phyloP scores from a whole-genome alignment of 2,797 vertebrate genomes.

The Thripadectes ignobilis region DNA sequence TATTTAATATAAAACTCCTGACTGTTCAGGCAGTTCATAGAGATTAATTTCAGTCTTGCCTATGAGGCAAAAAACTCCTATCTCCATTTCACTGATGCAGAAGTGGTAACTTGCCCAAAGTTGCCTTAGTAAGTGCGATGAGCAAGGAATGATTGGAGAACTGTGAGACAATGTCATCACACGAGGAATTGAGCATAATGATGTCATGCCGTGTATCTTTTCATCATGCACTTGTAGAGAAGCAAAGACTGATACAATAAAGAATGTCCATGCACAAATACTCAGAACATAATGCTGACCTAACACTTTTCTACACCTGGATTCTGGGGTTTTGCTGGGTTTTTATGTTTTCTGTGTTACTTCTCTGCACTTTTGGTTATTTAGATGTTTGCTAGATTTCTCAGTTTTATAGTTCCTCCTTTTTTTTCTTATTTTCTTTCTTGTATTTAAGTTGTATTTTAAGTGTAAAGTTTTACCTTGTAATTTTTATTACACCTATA shows the following conservation, averaged over 20 bases:
- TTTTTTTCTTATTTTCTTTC: not conserved
- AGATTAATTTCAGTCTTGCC: conserved; percentile 21
- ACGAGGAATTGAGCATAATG: not conserved
- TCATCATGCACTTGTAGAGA: not conserved
- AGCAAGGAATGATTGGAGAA: not conserved
- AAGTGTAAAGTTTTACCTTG: not conserved
- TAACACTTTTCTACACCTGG: not conserved
- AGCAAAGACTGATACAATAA: not conserved
- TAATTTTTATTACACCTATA: not conserved
- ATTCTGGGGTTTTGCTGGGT: not conserved
- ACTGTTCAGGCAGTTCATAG: not conserved
- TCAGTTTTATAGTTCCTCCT: not conserved
- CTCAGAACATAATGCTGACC: not conserved
- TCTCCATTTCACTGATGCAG: not conserved
- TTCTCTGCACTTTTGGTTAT: not conserved
- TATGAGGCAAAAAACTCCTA: conserved; percentile 23
- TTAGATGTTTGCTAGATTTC: not conserved
- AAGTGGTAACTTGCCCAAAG: not conserved
- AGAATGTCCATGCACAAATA: not conserved
- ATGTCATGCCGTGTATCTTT: not conserved
- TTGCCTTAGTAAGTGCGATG: not conserved
- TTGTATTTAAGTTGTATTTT: not conserved
- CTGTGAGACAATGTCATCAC: not conserved
- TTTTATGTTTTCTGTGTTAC: not conserved
- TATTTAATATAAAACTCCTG: conserved; percentile 44